Percentiles rank a stretch among this genome's conserved stretches.
These are phyloP conservation scores for Girardia tigrina DNA, from an alignment of 2,888 invertebrate genomes.

Conservation along the genomic window DNA sequence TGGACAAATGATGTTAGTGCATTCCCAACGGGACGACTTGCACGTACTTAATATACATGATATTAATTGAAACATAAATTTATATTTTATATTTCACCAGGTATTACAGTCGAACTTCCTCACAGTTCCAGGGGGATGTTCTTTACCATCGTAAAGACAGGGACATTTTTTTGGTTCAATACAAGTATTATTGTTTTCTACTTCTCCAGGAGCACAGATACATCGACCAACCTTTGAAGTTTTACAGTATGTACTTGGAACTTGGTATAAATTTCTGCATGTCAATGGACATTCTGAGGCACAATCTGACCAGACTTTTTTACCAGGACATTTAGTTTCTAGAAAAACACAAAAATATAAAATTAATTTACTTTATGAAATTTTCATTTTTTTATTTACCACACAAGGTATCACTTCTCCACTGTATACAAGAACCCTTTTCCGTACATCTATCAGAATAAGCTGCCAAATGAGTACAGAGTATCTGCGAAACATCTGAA, in stretches of 20 bases:
- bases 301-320: conserved; percentile 34
- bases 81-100: conserved; percentile 40
- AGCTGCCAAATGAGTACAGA: conserved; percentile 68
- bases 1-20: conserved; percentile 40
- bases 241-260: conserved; percentile 24
- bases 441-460: conserved; percentile 69
- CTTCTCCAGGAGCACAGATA: conserved; percentile 30
- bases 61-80: too few relatives aligned
- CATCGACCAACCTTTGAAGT: conserved; percentile 33
- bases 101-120: conserved; percentile 44
- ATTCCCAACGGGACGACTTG: conserved; percentile 40
- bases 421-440: conserved; percentile 61
- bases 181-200: conserved; percentile 32
- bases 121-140: conserved; percentile 40
- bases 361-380: too few relatives aligned
- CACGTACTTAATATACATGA: conserved; percentile 28
- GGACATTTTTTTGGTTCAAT: conserved; percentile 50
- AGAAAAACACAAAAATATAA: too few relatives aligned
- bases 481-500: neutral
- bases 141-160: conserved; percentile 58
- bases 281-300: conserved; percentile 34
- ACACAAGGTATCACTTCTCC: conserved; percentile 60
- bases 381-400: too few relatives aligned
- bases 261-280: conserved; percentile 32
- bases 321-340: neutral